Base-by-base conservation (phyloP, 2,888 invertebrate species). In the Diplolepis rosae region DNA sequence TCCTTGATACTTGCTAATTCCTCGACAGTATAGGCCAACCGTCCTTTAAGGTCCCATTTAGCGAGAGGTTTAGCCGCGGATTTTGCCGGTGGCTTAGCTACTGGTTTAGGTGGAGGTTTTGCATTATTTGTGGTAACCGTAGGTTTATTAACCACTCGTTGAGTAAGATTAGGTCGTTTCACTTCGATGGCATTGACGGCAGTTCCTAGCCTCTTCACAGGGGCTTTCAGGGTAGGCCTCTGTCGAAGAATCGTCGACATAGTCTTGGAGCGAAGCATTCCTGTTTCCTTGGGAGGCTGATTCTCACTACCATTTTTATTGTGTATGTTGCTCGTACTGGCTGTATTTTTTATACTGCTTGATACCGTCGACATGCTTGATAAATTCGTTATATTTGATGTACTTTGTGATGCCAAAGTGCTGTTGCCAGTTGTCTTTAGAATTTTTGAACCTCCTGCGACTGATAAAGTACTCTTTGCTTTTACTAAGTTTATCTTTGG, bases 1-100 rank as follows among this genome's bases (percentile, higher is more conserved):
- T 93, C 93, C 86, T 93, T 93, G 0, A 93, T 90, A 6, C 92
- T 90, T 65, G 92, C 91, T 74, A 92, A 91, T 68, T 92, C 92
- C 2, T 90, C 90, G 22, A 87, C 89, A 0, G 85, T 67, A 30
- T 83, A 81, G 42, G 86, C 86, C 11, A 87, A 78, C 7, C 85
- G 83, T 6, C 86, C 87, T 69, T 84, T 87, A 11, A 83, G 67
- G 70, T 89, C 88, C 88, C 88, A 89, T 71, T 84, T 88, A 51
- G 78, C 82, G 1, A 83, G 83, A 27, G 77, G 73, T 27, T 78
- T 73, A 11, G 79, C 78, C 7, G 82, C 77, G 5, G 83, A 15
- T 70, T 71, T 65, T 50, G 61, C 6, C n/a, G 42, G 27, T 9
- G 68, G n/a, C 51, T 35, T 42, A 39, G 61, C 11, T 18, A 35